Base-by-base conservation (phyloP, 2,888 invertebrate species). In the Camptogramma bilineatum region DNA sequence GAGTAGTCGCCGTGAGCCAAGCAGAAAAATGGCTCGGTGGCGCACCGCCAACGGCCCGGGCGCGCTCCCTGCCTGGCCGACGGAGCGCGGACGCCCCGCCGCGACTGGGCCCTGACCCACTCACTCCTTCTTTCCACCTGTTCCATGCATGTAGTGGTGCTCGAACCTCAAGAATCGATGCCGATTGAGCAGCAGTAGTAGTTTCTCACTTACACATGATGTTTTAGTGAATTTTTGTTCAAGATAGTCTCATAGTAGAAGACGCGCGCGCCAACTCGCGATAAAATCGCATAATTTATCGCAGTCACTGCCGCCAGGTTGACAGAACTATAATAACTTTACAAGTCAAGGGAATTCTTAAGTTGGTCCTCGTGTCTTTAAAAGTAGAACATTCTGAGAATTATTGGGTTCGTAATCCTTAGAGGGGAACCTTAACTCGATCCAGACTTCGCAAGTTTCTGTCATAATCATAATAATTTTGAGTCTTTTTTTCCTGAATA, bases 1-100 rank as follows among this genome's bases (percentile, higher is more conserved):
- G 96, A 96, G 96, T 94, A 81, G 71, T 75, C 70, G 70, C 68
- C 75, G 77, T 69, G 74, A 73, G 74, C 71, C 74, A 76, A 73
- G 83, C 86, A 78, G 80, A 83, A 80, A 80, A 83, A 82, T 78
- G 71, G 69, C 18, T 75, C 79, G 75, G 80, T 80, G 84, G 85
- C 85, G 81, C 81, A 84, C 82, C 79, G 84, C 83, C 83, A 82
- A 79, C 68, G 66, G 66, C 70, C 77, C 79, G 74, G 80, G 77
- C 77, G 58, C 56, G 70, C 64, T 53, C 52, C 60, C 57, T 39
- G 10, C 53, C 57, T 10, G 52, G 19, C 52, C 51, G 44, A 46
- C 50, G 42, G 71, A 63, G 55, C 58, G 60, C 56, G 46, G 52
- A 21, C 59, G 68, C 66, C 73, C 74, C 72, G 74, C 73, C 78